These are phyloP conservation scores for Sphaerophoria rueppellii DNA, from an alignment of 2,888 invertebrate species.

Conservation along the genomic window DNA sequence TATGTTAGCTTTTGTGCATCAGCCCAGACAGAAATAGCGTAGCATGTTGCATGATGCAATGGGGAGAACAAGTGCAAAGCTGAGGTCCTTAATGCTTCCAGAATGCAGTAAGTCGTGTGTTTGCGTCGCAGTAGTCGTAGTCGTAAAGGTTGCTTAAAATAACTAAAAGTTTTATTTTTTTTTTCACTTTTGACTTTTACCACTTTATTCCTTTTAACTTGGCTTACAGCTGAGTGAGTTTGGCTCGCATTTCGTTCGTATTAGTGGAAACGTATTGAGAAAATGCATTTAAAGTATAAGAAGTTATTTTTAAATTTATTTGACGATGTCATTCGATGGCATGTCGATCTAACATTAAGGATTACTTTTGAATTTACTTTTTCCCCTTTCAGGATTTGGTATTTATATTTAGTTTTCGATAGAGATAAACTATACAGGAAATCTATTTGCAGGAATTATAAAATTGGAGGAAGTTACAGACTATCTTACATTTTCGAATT, in stretches of 20 bases:
- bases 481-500: too few species aligned
- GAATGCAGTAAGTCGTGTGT: slow-evolving; percentile 22
- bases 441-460: too few species aligned
- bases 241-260: slow-evolving; percentile 18
- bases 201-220: slow-evolving; percentile 58
- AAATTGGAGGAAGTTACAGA: too few species aligned
- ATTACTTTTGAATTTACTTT: slow-evolving; percentile 14
- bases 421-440: too few species aligned
- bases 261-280: neutral
- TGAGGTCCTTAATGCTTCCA: neutral
- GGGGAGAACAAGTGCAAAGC: slow-evolving; percentile 6
- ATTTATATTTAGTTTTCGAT: too few species aligned
- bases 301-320: slow-evolving; percentile 64
- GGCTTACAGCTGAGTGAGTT: slow-evolving; percentile 34
- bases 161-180: slow-evolving; percentile 57
- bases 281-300: slow-evolving; percentile 46
- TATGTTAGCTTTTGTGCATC: slow-evolving; percentile 18
- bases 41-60: neutral
- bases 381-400: too few species aligned
- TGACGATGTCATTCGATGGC: slow-evolving; percentile 56
- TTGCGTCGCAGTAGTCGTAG: neutral
- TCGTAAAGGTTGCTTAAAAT: slow-evolving; percentile 47
- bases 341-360: slow-evolving; percentile 58
- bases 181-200: slow-evolving; percentile 59
- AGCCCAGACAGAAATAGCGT: slow-evolving; percentile 17